These are phyloP conservation scores for Odontamblyopus lacepedii DNA, from an alignment of 2,797 vertebrate species.

Conservation along the genomic window DNA sequence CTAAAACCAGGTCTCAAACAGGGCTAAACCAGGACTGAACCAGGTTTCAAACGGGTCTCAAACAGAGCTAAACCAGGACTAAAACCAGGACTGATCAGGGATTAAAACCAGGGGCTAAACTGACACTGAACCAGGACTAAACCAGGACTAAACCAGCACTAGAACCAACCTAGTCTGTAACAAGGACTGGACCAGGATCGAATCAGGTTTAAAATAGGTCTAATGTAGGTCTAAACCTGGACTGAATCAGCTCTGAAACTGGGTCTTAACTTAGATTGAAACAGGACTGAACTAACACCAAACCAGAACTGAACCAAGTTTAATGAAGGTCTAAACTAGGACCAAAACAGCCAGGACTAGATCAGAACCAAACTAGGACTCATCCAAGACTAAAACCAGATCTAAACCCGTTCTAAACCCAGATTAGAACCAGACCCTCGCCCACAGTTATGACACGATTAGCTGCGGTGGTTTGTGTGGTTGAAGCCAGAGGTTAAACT, in stretches of 20 bases:
- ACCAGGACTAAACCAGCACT: too few species aligned
- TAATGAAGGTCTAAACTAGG: not conserved
- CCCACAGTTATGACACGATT: too few species aligned
- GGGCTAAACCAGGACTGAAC: too few species aligned
- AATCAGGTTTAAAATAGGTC: not conserved
- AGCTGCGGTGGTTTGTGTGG: too few species aligned
- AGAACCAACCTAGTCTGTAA: too few species aligned
- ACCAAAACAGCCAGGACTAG: not conserved
- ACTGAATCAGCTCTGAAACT: not conserved
- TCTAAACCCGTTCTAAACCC: not conserved
- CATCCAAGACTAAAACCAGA: not conserved
- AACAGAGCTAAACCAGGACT: too few species aligned
- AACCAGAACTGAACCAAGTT: not conserved
- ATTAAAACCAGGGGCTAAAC: too few species aligned
- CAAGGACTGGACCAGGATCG: not conserved
- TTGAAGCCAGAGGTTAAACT: slow-evolving; percentile 32
- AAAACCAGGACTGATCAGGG: too few species aligned
- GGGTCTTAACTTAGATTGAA: not conserved
- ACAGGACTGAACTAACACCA: not conserved
- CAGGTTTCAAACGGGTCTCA: too few species aligned
- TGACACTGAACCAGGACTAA: too few species aligned
- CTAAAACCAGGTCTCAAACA: not conserved
- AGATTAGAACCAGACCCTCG: not conserved
- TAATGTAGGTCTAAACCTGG: not conserved
- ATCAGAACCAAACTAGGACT: not conserved